A percentile compares a stretch with the other conserved stretches of the same genome.
These are phyloP conservation scores for Dermolepida albohirtum DNA, from an alignment of 2,888 invertebrate species.

Conservation along the genomic window DNA sequence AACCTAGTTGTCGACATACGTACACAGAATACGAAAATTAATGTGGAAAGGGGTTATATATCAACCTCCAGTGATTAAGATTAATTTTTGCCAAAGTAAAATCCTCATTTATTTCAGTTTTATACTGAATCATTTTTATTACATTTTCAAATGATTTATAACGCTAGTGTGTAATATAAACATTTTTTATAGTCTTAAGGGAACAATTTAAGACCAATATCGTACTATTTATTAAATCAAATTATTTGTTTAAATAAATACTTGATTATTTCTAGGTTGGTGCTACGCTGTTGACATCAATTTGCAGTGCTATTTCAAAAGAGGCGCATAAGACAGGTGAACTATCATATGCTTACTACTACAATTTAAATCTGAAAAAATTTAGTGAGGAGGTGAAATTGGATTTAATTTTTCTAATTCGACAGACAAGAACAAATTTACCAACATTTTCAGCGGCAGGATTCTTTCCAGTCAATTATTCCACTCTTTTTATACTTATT, in stretches of 20 bases:
- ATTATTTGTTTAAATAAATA: neutral
- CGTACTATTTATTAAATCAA: neutral
- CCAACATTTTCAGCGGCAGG: conserved; percentile 13
- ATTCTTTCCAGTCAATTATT: conserved; percentile 1
- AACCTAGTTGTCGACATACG: too few species aligned
- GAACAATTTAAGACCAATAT: neutral
- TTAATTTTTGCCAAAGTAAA: too few species aligned
- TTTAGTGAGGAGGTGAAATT: neutral
- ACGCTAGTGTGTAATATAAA: too few species aligned
- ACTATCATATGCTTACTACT: neutral
- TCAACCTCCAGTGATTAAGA: too few species aligned
- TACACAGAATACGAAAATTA: too few species aligned
- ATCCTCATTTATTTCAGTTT: too few species aligned
- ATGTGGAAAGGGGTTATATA: too few species aligned
- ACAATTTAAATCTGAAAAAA: neutral
- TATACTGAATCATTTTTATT: too few species aligned
- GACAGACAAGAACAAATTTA: neutral
- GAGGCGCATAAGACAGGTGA: conserved; percentile 9
- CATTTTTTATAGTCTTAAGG: neutral
- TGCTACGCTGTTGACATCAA: neutral
- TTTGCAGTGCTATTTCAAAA: neutral
- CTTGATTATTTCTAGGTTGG: conserved; percentile 7
- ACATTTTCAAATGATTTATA: too few species aligned
- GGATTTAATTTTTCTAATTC: neutral
- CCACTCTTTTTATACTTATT: neutral